phyloP scores from a whole-genome alignment of 2,113 vertebrate genomes.

The Platycercus adscitus region DNA sequence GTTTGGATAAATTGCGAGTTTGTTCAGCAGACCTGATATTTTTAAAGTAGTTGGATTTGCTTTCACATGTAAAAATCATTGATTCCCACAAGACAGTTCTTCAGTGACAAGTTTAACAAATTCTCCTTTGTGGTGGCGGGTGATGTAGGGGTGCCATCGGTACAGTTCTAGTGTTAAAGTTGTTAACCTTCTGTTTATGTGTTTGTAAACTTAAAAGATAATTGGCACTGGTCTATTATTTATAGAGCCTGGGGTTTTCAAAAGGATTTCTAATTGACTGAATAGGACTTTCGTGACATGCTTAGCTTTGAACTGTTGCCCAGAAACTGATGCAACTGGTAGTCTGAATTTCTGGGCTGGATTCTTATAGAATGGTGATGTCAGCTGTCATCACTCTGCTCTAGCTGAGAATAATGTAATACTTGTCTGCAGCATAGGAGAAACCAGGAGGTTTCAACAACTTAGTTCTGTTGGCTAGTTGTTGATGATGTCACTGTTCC shows the following conservation, averaged over 20 bases:
- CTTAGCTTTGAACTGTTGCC: slow-evolving; percentile 54
- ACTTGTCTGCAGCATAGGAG: slow-evolving; percentile 3
- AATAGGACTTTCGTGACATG: slow-evolving; percentile 22
- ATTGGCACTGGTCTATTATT: not conserved
- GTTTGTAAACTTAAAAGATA: slow-evolving; percentile 2
- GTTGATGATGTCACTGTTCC: slow-evolving; percentile 8
- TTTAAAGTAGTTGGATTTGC: not conserved
- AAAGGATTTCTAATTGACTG: not conserved
- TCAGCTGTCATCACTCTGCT: slow-evolving; percentile 59
- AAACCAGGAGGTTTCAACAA: not conserved
- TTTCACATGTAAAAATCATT: not conserved
- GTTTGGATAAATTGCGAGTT: not conserved
- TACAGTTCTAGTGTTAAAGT: not conserved
- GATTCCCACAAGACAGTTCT: not conserved
- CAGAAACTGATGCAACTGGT: slow-evolving; percentile 56
- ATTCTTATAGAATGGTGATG: slow-evolving; percentile 27
- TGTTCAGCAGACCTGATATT: not conserved
- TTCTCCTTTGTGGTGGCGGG: not conserved
- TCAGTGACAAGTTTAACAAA: not conserved
- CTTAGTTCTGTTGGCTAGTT: not conserved
- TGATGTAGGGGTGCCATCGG: not conserved
- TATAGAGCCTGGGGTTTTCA: not conserved
- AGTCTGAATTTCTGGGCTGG: slow-evolving; percentile 50
- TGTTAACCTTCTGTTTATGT: not conserved
- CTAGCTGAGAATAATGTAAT: slow-evolving; percentile 29